Conservation (phyloP, 2,888 invertebrate species). For the Nephrotoma guestfalica region DNA sequence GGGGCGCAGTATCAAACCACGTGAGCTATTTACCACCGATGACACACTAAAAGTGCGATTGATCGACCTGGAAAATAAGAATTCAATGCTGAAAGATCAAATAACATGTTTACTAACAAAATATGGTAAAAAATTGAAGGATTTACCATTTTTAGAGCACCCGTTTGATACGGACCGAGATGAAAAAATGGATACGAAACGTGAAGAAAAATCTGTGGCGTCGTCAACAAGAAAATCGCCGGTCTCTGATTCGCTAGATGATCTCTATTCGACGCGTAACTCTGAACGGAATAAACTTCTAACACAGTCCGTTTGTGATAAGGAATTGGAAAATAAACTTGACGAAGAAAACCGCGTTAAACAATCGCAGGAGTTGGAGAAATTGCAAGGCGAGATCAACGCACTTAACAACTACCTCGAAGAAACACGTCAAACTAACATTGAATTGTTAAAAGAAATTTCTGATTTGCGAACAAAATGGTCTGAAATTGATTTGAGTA, state of each 20-base stretch:
- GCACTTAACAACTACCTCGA: neutral
- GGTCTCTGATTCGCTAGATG: neutral
- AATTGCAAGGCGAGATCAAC: neutral
- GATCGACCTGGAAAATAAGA: neutral
- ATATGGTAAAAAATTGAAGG: neutral
- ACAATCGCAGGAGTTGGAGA: neutral
- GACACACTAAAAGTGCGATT: neutral
- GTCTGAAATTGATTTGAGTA: neutral
- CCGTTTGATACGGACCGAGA: neutral
- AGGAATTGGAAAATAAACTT: neutral
- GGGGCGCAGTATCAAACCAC: neutral
- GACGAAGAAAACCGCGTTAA: neutral
- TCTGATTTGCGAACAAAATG: neutral
- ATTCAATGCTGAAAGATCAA: neutral
- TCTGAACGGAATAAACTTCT: neutral
- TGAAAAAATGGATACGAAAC: neutral
- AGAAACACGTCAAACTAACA: neutral
- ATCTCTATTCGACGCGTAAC: neutral
- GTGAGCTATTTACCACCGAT: neutral
- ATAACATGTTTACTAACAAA: neutral
- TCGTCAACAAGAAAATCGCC: neutral
- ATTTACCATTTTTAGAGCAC: neutral
- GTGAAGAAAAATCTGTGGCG: neutral
- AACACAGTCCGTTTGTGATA: neutral
- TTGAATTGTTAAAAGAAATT: neutral